Conservation (phyloP, 2,113 vertebrate species). For the Gallinago paraguaiae region DNA sequence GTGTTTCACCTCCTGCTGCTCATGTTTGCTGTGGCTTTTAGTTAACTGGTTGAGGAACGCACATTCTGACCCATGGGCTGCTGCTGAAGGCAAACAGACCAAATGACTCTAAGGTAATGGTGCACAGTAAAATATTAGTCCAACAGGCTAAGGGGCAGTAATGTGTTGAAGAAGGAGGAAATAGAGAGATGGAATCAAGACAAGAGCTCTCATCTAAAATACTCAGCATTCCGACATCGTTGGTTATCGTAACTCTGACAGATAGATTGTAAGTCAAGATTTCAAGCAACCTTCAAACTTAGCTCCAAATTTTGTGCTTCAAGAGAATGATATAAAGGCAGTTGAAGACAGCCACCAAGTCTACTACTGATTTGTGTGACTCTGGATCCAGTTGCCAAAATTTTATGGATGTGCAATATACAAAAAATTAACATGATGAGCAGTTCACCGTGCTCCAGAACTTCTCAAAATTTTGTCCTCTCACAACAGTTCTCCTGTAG, state of each 20-base stretch:
- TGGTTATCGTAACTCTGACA: neutral
- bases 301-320: neutral
- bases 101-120: neutral
- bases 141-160: neutral
- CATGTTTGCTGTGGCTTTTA: neutral
- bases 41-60: neutral
- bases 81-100: neutral
- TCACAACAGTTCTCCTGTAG: neutral
- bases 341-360: neutral
- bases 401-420: neutral
- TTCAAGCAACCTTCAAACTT: neutral
- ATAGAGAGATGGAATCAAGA: neutral
- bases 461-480: neutral
- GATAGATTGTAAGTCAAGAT: neutral
- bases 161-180: neutral
- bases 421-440: neutral
- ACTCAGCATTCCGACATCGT: neutral
- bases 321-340: neutral
- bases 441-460: neutral
- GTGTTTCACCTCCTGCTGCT: neutral
- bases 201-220: neutral
- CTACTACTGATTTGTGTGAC: neutral
- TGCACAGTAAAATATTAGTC: neutral
- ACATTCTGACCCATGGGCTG: neutral
- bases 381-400: neutral